These are phyloP conservation scores for Addax nasomaculatus DNA, from an alignment of 2,113 vertebrate genomes.

Conservation along the genomic window DNA sequence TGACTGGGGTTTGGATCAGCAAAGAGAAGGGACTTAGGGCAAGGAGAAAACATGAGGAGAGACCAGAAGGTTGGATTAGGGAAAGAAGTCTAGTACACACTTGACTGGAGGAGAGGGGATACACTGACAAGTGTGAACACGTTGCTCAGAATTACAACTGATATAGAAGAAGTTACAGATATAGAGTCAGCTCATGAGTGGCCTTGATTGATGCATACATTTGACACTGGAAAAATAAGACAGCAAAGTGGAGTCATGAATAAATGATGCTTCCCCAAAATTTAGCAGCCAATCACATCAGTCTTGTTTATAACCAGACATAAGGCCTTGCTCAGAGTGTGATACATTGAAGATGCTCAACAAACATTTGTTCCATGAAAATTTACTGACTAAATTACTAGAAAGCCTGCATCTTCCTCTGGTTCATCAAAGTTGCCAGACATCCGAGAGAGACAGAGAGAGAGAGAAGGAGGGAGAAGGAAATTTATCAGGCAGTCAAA, in stretches of 20 bases:
- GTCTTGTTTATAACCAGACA: not conserved
- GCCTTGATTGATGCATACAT: not conserved
- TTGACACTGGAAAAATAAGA: not conserved
- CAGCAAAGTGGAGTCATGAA: not conserved
- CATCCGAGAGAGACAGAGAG: not conserved
- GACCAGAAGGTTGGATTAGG: not conserved
- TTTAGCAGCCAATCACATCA: not conserved
- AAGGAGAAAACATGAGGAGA: accelerated
- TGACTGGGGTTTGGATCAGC: not conserved
- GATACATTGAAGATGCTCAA: not conserved
- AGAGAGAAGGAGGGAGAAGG: not conserved
- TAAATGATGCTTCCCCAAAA: not conserved
- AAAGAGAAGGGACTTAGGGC: not conserved
- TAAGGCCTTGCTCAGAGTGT: not conserved
- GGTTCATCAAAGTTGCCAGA: not conserved
- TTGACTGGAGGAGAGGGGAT: not conserved
- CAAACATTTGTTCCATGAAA: not conserved
- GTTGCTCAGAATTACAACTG: not conserved
- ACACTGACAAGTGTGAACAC: not conserved
- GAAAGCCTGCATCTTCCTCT: not conserved
- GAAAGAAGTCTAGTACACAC: not conserved
- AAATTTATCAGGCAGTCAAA: not conserved
- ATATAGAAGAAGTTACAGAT: not conserved
- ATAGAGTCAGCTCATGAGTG: not conserved
- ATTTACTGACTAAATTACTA: not conserved